Evolutionary conservation across 2,113 vertebrate genomes (phyloP), one percentile per base, ranked within the genome.

Genomic region (Vireo altiloquus): DNA sequence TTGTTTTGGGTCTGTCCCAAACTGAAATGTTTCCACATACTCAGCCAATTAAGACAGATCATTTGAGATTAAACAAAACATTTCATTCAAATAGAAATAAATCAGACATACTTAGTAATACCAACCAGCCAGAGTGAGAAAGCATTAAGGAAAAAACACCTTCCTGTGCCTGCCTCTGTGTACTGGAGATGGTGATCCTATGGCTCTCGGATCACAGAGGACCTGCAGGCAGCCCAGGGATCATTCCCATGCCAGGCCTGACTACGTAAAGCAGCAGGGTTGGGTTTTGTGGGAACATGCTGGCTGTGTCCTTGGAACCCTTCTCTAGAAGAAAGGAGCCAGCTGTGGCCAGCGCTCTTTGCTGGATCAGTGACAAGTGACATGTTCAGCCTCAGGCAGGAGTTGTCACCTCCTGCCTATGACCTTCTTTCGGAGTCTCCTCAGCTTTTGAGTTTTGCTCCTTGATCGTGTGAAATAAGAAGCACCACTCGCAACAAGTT

Each of bases 21-120:
- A 89, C 76, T 84, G 56, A 92, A 94, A 92, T 81, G 39, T 94
- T 95, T 97, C 91, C 80, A 84, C 52, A 69, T 61, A 60, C 52
- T 83, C 86, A 66, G 87, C 77, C 86, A 94, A 89, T 95, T 90
- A 89, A 95, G 57, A 89, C 22, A 84, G 60, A 89, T 87, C 31
- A 33, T 92, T 92, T 92, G 87, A 92, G 53, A 92, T 94, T 75
- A 83, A 95, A 71, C 68, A 91, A 90, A 93, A 68, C 69, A 37
- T 93, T 83, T 96, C 27, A 94, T 93, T 89, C 80, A 84, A 77
- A 52, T 33, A 90, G 47, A 74, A 95, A 89, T 47, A 83, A 83
- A 92, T 87, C 76, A 50, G 56, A 63, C 64, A 31, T 40, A 22
- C 28, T 88, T 54, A 65, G n/a, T 57, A 69, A 86, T 30, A 39